Evolutionary conservation across 1,140 invertebrate species (phyloP).

Genomic region (Anoplolepis gracilipes): DNA sequence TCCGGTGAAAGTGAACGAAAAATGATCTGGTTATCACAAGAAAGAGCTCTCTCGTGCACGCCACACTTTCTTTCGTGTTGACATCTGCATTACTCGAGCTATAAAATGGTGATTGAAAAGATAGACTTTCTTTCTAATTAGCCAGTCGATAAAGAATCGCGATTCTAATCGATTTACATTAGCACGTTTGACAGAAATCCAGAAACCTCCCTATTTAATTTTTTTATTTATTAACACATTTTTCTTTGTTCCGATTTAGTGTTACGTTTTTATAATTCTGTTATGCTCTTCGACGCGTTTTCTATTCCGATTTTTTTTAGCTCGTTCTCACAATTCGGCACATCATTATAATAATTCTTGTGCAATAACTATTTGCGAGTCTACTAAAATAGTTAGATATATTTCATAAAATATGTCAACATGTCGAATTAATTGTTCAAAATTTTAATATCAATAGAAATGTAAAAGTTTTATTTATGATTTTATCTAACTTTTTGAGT

Average conservation of each 20-base stretch:
- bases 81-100: conserved; percentile 41
- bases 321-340: background rate
- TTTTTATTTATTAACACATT: conserved; percentile 55
- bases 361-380: background rate
- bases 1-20: conserved; percentile 77
- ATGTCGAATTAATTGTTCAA: background rate
- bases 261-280: conserved; percentile 50
- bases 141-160: conserved; percentile 47
- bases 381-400: background rate
- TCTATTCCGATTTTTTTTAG: background rate
- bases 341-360: too few species aligned
- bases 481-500: background rate
- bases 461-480: conserved; percentile 4
- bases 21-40: conserved; percentile 75
- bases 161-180: conserved; percentile 74
- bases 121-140: conserved; percentile 66
- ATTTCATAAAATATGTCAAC: background rate
- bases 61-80: conserved; percentile 63
- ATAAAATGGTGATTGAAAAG: conserved; percentile 18
- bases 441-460: background rate
- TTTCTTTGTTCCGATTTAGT: conserved; percentile 71
- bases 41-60: conserved; percentile 64
- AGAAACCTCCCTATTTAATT: conserved; percentile 23
- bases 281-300: background rate
- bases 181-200: conserved; percentile 63